These are phyloP conservation scores for Chionoecetes opilio DNA, from an alignment of 1,140 invertebrate genomes.

Conservation along the genomic window DNA sequence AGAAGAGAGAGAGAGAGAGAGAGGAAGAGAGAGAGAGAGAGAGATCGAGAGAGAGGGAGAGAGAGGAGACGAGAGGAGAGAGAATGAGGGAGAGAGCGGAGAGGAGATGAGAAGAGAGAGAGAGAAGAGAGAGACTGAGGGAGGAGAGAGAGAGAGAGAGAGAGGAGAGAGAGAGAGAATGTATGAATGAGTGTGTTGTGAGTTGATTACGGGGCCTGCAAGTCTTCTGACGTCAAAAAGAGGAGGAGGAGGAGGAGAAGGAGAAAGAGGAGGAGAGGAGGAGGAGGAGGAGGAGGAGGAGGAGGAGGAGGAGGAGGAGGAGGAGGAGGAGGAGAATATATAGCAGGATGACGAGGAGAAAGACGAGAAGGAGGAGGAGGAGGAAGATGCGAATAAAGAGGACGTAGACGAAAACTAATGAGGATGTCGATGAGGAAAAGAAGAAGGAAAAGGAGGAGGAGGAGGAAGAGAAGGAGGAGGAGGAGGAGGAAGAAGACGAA, in stretches of 20 bases:
- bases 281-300: constrained; percentile 14
- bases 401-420: neutral
- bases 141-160: constrained; percentile 1
- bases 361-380: neutral
- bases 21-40: too few species aligned
- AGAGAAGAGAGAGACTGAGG: too few species aligned
- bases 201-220: neutral
- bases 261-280: neutral
- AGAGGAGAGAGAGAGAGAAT: constrained; percentile 1
- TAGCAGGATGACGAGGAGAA: neutral
- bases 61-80: too few species aligned
- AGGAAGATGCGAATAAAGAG: neutral
- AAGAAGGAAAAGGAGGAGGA: neutral
- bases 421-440: neutral
- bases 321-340: constrained; percentile 12
- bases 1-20: neutral
- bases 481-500: too few species aligned
- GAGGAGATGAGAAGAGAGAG: too few species aligned
- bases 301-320: constrained; percentile 10
- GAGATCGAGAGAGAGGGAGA: too few species aligned
- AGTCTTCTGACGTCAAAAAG: neutral
- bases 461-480: too few species aligned
- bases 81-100: too few species aligned
- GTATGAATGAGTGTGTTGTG: constrained; percentile 2
- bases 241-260: neutral